A percentile compares a stretch with the other conserved stretches of the same genome.
These are phyloP conservation scores for Aegypius monachus DNA, from an alignment of 2,113 vertebrate species.

Conservation along the genomic window DNA sequence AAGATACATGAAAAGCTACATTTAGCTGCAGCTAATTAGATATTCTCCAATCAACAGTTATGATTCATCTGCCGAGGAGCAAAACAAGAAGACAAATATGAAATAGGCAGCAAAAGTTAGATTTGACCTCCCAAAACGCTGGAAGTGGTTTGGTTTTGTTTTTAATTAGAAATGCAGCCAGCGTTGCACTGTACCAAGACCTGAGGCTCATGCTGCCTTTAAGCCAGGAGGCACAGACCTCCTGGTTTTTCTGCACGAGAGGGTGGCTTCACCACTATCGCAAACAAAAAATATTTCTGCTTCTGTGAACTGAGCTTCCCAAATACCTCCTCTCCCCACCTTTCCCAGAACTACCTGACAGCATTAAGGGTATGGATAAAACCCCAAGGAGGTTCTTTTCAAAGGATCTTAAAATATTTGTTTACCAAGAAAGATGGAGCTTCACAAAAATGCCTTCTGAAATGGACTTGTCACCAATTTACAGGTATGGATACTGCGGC, in stretches of 20 bases:
- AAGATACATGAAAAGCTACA: slow-evolving; percentile 40
- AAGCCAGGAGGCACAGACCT: background rate
- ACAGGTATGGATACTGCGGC: background rate
- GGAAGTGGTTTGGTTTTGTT: background rate
- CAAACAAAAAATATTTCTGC: background rate
- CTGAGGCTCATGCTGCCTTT: background rate
- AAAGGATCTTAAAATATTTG: background rate
- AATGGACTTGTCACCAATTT: background rate
- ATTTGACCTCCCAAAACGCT: background rate
- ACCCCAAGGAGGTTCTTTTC: background rate
- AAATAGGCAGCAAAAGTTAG: background rate
- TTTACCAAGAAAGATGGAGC: background rate
- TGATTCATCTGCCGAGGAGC: slow-evolving; percentile 43
- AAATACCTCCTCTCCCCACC: background rate
- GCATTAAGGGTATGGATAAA: background rate
- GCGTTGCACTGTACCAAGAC: background rate
- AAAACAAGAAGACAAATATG: slow-evolving; percentile 24
- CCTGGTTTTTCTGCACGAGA: background rate
- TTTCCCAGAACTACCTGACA: background rate
- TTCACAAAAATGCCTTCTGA: background rate
- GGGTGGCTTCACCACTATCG: background rate
- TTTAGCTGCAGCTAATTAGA: slow-evolving; percentile 58
- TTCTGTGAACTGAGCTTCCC: background rate
- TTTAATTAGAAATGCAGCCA: background rate
- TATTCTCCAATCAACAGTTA: slow-evolving; percentile 52